These are phyloP conservation scores for Trachymyrmex septentrionalis DNA, from an alignment of 1,140 invertebrate genomes.

Conservation along the genomic window DNA sequence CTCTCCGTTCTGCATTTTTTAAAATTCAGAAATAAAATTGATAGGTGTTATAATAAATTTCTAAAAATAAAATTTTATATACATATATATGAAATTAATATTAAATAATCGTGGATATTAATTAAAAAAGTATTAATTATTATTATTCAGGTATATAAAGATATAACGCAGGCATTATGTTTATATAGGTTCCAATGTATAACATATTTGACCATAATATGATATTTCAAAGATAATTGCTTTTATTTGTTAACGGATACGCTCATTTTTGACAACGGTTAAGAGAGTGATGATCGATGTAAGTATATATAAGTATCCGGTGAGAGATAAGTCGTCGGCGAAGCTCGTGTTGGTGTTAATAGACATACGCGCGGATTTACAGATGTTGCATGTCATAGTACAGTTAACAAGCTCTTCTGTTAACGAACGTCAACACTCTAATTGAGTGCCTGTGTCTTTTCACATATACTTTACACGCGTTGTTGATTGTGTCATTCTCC, in stretches of 20 bases:
- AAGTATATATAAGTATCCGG: not conserved
- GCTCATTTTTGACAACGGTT: constrained; percentile 28
- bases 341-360: constrained; percentile 38
- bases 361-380: constrained; percentile 21
- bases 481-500: not conserved
- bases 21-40: not conserved
- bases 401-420: constrained; percentile 75
- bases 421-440: constrained; percentile 75
- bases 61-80: not conserved
- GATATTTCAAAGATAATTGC: constrained; percentile 15
- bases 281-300: constrained; percentile 37
- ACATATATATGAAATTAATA: not conserved
- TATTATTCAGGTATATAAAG: constrained; percentile 8
- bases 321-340: constrained; percentile 14
- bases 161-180: not conserved
- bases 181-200: not conserved
- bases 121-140: not conserved
- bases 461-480: constrained; percentile 20
- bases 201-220: constrained; percentile 4
- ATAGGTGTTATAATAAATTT: not conserved
- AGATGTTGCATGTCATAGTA: constrained; percentile 53
- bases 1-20: not conserved
- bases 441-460: constrained; percentile 68
- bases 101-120: not conserved
- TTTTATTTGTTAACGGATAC: constrained; percentile 30